Evolutionary conservation across 2,113 vertebrate genomes (phyloP), one percentile per base, ranked within the genome.

Genomic region (Xerus inauris): DNA sequence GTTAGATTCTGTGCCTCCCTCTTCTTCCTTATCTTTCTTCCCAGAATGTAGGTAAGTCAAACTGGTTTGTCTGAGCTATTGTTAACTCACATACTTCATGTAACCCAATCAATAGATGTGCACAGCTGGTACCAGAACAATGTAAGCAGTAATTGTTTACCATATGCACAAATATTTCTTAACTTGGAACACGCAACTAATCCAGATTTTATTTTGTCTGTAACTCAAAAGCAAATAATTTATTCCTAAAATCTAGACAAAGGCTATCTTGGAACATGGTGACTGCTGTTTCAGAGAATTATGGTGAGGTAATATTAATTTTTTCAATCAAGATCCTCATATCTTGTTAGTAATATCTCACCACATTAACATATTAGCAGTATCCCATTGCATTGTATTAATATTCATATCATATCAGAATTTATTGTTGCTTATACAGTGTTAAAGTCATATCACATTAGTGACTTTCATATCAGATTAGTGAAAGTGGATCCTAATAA

Each of bases 381-480:
- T 95, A 97, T 98, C 97, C 95, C 89, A 98, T 98, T 98, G 96
- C 98, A 97, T 97, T 98, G 54, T 96, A 98, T 99, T 98, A 98
- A 97, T 97, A 98, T 98, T 98, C 98, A 97, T 96, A 97, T 97
- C 93, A 84, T 98, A 98, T 97, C 97, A 98, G 97, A 98, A 98
- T 98, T 97, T 98, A 98, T 97, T 98, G 97, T 97, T 98, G 97
- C 95, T 98, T 98, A 98, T 98, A 97, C 95, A 98, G 96, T 97
- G 97, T 98, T 98, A 97, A 97, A 97, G 98, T 98, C 95, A 38
- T 98, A 98, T 98, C n/a, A 4, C 95, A 98, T 99, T 98, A 99
- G 98, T 97, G 97, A 98, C 97, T 98, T 98, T 99, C 98, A 98
- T 98, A 98, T 98, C 98, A 98, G 97, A 98, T 99, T 98, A 98